Base-by-base conservation (phyloP, 2,797 vertebrate species). In the Echeneis naucrates region DNA sequence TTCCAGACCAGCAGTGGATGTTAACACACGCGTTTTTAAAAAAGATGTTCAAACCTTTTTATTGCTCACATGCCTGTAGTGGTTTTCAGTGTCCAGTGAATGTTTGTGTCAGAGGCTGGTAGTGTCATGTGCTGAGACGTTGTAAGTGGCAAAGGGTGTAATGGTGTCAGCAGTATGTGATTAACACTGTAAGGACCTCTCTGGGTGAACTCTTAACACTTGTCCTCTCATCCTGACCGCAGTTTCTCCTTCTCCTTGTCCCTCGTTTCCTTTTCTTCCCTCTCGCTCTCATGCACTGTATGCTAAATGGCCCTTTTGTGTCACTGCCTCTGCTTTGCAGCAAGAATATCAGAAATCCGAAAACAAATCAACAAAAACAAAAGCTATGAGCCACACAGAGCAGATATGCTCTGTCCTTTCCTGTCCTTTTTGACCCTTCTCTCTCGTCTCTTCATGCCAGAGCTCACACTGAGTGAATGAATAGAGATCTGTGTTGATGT, bases 401-500 rank as follows among this genome's bases (percentile, higher is more conserved):
- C 78, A 88, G 90, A 92, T 88, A 85, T 66, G 45, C 72, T 76
- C 78, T 75, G 83, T 88, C 82, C 80, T 82, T 86, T 85, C 87
- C 81, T 82, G 70, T 88, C 79, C 84, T 82, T 78, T 74, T 77
- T 88, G 86, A 88, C 87, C 83, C 75, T 67, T 72, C 79, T 78
- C 85, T 84, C 84, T 78, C 66, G 70, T 68, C 81, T 69, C 74
- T 71, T 80, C 58, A 26, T 47, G 84, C 82, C 40, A 55, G 74
- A 88, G 68, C 91, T 92, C 92, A 84, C 90, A 91, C 85, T 84
- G 83, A 81, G 85, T 71, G 81, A 78, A 93, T 94, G 91, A 94
- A 94, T 94, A 82, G 92, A 87, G 91, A 93, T 92, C 92, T 94
- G 93, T 94, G 92, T 93, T 61, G 75, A 85, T 78, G 81, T 81